Evolutionary conservation across 1,140 invertebrate species (phyloP).

Genomic region (Berghia stephanieae): DNA sequence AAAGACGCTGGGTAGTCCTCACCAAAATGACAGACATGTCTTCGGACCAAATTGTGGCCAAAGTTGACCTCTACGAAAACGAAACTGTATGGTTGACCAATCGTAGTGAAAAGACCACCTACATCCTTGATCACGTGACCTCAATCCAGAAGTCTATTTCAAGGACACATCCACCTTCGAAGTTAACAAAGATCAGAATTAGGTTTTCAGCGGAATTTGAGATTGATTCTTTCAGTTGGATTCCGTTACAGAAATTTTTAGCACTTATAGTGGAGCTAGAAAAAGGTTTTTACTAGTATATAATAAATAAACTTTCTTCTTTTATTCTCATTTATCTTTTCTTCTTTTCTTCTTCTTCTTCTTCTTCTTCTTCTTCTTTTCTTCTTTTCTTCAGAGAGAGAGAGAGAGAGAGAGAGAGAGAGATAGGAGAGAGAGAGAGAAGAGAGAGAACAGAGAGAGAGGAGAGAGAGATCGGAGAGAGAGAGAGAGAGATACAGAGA

Average conservation of each 20-base stretch:
- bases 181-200: conserved; percentile 40
- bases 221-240: conserved; percentile 44
- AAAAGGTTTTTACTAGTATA: too few relatives aligned
- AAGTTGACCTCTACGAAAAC: conserved; percentile 43
- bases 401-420: too few relatives aligned
- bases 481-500: too few relatives aligned
- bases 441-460: too few relatives aligned
- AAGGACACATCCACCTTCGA: conserved; percentile 50
- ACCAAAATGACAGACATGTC: conserved; percentile 47
- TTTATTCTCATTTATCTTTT: too few relatives aligned
- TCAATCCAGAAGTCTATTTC: conserved; percentile 41
- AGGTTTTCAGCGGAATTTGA: conserved; percentile 43
- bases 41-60: conserved; percentile 36
- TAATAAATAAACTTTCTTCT: too few relatives aligned
- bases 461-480: too few relatives aligned
- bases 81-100: conserved; percentile 32
- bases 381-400: too few relatives aligned
- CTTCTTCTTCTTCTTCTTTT: too few relatives aligned
- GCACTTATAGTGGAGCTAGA: conserved; percentile 21
- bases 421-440: too few relatives aligned
- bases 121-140: conserved; percentile 47
- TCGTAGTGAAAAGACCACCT: conserved; percentile 40
- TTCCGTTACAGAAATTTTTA: conserved; percentile 42
- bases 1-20: conserved; percentile 49
- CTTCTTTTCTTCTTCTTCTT: too few relatives aligned